These are phyloP conservation scores for Protonemura montana DNA, from an alignment of 2,888 invertebrate genomes.

Conservation along the genomic window DNA sequence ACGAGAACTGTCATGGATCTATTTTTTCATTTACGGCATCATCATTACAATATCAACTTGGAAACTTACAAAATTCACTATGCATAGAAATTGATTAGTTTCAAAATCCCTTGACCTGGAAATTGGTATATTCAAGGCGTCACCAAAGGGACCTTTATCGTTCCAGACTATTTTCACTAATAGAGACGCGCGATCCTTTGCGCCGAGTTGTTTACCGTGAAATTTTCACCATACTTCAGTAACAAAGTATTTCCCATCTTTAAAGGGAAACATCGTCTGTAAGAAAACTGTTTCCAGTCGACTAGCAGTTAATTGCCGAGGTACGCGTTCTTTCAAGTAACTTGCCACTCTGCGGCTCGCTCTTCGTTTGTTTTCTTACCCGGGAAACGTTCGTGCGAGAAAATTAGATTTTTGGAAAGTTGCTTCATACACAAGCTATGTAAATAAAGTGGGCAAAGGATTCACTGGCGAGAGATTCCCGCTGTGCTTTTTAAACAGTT, in stretches of 20 bases:
- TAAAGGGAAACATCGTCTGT: background rate
- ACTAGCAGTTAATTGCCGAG: background rate
- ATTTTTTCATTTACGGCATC: background rate
- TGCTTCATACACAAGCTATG: background rate
- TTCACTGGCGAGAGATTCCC: background rate
- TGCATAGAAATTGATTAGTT: background rate
- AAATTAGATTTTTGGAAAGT: background rate
- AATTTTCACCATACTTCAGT: background rate
- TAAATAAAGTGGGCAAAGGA: background rate
- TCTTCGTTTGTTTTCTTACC: background rate
- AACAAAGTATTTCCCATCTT: background rate
- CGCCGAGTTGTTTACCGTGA: background rate
- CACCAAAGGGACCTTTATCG: background rate
- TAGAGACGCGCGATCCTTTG: background rate
- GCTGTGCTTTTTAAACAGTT: background rate
- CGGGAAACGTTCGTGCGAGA: background rate
- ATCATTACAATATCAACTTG: background rate
- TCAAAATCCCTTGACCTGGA: background rate
- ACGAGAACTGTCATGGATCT: background rate
- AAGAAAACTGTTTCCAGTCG: background rate
- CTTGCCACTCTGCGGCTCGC: background rate
- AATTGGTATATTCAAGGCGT: background rate
- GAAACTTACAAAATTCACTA: background rate
- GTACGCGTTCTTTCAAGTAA: background rate
- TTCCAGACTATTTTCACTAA: background rate